phyloP scores from a whole-genome alignment of 2,113 vertebrate genomes.

The Nerophis lumbriciformis region DNA sequence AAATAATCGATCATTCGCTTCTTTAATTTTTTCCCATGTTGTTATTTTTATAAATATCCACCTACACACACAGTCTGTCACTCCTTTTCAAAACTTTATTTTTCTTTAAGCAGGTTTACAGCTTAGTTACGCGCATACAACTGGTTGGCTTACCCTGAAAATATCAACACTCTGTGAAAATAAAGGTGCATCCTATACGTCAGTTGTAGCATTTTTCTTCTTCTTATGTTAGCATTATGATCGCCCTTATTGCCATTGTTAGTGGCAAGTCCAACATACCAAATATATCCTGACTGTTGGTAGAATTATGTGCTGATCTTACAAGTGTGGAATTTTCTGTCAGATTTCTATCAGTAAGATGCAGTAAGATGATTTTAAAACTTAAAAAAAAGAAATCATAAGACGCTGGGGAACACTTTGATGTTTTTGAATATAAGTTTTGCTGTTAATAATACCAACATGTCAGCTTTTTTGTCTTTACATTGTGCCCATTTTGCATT shows the following conservation, averaged over 20 bases:
- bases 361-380: no score
- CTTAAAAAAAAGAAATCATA: no score
- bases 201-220: no score
- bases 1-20: no score
- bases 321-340: neutral
- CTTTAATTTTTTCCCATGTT: no score
- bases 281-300: neutral
- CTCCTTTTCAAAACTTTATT: neutral
- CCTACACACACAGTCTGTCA: neutral
- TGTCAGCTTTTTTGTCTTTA: no score
- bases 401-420: no score
- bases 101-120: conserved; percentile 14
- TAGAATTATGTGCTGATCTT: neutral
- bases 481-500: no score
- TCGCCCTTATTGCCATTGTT: neutral
- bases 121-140: neutral
- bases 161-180: neutral
- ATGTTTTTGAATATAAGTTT: no score
- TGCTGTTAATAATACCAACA: no score
- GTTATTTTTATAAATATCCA: neutral
- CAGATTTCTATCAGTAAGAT: no score
- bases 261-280: neutral
- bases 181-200: no score
- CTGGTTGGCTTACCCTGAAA: neutral
- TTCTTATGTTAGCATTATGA: neutral